Base-by-base conservation (phyloP, 1,140 invertebrate species). In the Drosophila asahinai region DNA sequence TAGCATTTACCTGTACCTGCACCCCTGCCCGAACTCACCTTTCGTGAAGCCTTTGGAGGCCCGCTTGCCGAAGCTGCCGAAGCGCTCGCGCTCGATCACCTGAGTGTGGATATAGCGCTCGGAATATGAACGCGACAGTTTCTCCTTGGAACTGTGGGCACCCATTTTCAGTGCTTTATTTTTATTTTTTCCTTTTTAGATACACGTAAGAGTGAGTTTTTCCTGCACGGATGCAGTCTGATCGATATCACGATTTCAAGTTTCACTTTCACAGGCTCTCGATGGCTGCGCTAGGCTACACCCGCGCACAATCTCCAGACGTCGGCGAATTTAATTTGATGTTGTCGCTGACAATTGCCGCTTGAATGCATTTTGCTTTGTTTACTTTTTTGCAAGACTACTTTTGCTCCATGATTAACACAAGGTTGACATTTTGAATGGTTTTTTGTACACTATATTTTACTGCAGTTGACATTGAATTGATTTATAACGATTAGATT, bases 121-220 rank as follows among this genome's bases (percentile, higher is more conserved):
- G n/a, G 94, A 95, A 77, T 93, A 94, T 64, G 93, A 93, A 78
- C 95, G 94, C 80, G 94, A 94, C 55, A 96, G 93, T 93, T 95
- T 95, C 92, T 95, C 95, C 93, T 95, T 96, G 52, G 95, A 95
- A 74, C 95, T 95, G 93, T 95, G 95, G 74, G 95, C 95, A 63
- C 95, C 95, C 95, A 96, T 96, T 93, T 89, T 92, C 9, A 36
- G 81, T 48, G 84, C 30, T 33, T 71, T n/a, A 40, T 12, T 43
- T 19, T 79, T 57, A 5, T 27, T 83, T 40, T 22, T 62, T 55
- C 54, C 25, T 49, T 15, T n/a, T 40, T 43, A 54, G 38, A 40
- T 57, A 11, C 11, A 36, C 43, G 52, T 38, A 22, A 14, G 52
- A 65, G 36, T 61, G 66, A 65, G 36, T 61, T 78, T 71, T 71